phyloP scores from a whole-genome alignment of 2,113 vertebrate genomes.

The Psilopsiagon aymara region DNA sequence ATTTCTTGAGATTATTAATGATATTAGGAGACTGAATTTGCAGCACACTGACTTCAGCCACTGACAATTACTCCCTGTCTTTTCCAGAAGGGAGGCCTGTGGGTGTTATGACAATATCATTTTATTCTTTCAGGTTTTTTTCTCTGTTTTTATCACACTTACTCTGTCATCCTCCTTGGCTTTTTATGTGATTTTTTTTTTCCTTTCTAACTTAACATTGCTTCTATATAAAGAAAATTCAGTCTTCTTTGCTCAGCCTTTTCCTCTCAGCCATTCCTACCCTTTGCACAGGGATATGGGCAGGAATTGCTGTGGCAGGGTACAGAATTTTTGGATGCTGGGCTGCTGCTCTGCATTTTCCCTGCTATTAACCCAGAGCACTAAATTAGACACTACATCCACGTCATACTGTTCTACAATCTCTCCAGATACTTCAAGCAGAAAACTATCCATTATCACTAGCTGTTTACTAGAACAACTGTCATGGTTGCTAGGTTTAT shows the following conservation, averaged over 20 bases:
- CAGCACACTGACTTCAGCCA: constrained; percentile 8
- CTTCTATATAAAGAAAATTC: not conserved
- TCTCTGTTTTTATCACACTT: not conserved
- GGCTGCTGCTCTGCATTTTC: not conserved
- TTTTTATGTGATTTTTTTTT: not conserved
- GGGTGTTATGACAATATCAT: constrained; percentile 35
- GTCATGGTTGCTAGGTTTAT: not conserved
- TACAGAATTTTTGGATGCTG: not conserved
- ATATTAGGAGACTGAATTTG: constrained; percentile 39
- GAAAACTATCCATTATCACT: not conserved
- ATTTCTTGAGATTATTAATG: constrained; percentile 64
- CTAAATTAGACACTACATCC: not conserved
- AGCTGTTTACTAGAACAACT: not conserved
- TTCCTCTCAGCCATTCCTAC: not conserved
- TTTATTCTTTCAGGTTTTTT: not conserved
- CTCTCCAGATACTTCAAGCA: not conserved
- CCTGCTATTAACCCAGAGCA: not conserved
- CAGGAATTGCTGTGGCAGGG: not conserved
- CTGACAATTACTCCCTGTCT: not conserved
- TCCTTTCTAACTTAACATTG: not conserved
- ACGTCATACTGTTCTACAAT: not conserved
- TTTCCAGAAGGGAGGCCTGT: constrained; percentile 44
- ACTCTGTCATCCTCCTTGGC: not conserved
- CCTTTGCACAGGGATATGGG: rapidly evolving
- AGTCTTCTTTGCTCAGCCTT: not conserved